phyloP scores from a whole-genome alignment of 2,113 vertebrate genomes.

The Brachyhypopomus occidentalis region DNA sequence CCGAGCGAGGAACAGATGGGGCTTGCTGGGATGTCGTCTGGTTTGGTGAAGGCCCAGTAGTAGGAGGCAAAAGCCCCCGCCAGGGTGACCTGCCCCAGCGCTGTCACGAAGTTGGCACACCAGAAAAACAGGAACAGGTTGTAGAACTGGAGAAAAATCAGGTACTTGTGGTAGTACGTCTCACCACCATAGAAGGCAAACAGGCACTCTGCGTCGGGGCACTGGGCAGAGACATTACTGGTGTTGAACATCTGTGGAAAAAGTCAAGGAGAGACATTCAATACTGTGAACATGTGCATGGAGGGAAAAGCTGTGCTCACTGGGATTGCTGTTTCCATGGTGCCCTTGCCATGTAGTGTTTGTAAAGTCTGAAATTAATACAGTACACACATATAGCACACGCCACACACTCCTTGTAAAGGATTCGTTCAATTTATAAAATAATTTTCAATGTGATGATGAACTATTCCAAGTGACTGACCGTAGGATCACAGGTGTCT shows the following conservation, averaged over 20 bases:
- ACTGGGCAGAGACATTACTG: slow-evolving; percentile 69
- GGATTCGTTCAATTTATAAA: too few relatives aligned
- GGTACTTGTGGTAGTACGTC: slow-evolving; percentile 85
- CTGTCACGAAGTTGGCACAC: slow-evolving; percentile 91
- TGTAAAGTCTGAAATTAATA: too few relatives aligned
- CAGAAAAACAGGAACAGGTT: slow-evolving; percentile 97
- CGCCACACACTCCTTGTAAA: too few relatives aligned
- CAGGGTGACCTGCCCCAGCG: slow-evolving; percentile 90
- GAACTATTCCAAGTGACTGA: slow-evolving; percentile 59
- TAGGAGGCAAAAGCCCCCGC: slow-evolving; percentile 95
- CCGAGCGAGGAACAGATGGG: slow-evolving; percentile 88
- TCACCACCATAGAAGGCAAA: slow-evolving; percentile 95
- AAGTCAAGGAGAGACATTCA: slow-evolving; percentile 3
- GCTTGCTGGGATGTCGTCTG: slow-evolving; percentile 84
- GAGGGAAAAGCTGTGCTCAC: too few relatives aligned
- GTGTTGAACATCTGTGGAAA: slow-evolving; percentile 78
- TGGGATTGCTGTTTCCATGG: too few relatives aligned
- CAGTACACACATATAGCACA: too few relatives aligned
- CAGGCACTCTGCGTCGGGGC: slow-evolving; percentile 82
- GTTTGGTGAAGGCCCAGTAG: slow-evolving; percentile 96
- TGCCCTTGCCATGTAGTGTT: too few relatives aligned
- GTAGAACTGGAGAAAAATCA: slow-evolving; percentile 90
- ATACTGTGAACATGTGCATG: too few relatives aligned
- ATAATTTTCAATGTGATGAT: not conserved
- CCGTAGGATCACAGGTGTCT: slow-evolving; percentile 82